Evolutionary conservation across 2,797 vertebrate genomes (phyloP), one percentile per base, ranked within the genome.

Genomic region (Helostoma temminkii): DNA sequence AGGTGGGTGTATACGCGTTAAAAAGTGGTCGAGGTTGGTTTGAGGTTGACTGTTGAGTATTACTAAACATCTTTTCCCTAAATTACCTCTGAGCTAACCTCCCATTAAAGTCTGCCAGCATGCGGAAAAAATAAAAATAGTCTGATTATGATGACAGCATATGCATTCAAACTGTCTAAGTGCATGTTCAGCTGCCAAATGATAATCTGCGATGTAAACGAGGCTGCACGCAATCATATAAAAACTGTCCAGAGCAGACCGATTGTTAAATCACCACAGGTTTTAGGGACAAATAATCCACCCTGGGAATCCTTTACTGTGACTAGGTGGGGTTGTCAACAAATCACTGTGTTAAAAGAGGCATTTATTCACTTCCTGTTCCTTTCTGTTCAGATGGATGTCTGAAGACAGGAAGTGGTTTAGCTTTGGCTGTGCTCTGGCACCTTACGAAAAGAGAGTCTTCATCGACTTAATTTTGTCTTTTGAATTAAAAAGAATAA

Each of bases 341-440:
- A 76, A 82, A 76, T 71, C 70, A 62, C 11, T 34, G 53, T 21
- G 4, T 50, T 28, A 71, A 77, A 72, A 58, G 18, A 71, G 18
- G 41, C 46, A 36, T 3, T 24, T 60, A 60, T 47, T 21, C 19
- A 75, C 70, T 83, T 87, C 82, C 87, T 84, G 76, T 77, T 84
- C 50, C 30, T 74, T 67, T 62, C 74, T 82, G 80, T 67, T 83
- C 22, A 74, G 56, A 56, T 70, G 53, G 59, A 82, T 80, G 60
- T 58, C 26, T 22, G 69, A 80, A 75, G 73, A 67, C 84, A 90
- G 90, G 89, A 93, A 90, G 88, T 87, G 89, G 90, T 83, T 88
- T 59, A 1, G 43, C 66, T 61, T 72, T 41, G 54, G 19, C 9
- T 55, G 48, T 48, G 49, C 57, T 66, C 53, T 66, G 45, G 30